phyloP scores from a whole-genome alignment of 2,113 vertebrate genomes.

The Rhinoderma darwinii region DNA sequence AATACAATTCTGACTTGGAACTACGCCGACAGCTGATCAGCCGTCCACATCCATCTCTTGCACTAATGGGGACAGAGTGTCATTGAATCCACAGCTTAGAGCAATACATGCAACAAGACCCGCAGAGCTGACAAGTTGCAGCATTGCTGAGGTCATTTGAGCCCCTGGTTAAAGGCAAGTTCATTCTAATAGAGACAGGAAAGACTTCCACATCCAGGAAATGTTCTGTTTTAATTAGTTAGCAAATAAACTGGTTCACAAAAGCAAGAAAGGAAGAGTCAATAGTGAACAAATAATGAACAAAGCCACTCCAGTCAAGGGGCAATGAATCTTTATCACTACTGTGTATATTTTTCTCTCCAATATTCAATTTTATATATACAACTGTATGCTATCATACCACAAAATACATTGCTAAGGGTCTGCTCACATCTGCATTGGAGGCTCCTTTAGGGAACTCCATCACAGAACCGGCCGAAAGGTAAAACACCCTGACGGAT shows the following conservation, averaged over 20 bases:
- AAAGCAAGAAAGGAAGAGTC: slow-evolving; percentile 4
- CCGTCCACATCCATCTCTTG: neutral
- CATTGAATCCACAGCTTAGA: neutral
- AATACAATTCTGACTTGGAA: neutral
- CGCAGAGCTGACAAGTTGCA: neutral
- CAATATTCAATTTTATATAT: neutral
- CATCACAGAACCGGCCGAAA: no score
- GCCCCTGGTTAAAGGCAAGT: neutral
- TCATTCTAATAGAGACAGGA: slow-evolving; percentile 12
- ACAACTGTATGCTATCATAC: no score
- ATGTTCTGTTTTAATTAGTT: slow-evolving; percentile 26
- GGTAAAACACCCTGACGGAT: no score
- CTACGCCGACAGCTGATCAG: neutral
- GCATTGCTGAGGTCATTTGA: neutral
- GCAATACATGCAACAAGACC: neutral
- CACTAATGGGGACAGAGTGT: slow-evolving; percentile 9
- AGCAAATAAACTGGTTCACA: slow-evolving; percentile 37
- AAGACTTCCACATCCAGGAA: slow-evolving; percentile 36
- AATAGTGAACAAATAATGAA: neutral
- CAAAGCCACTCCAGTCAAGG: neutral
- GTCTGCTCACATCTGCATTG: no score
- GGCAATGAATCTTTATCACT: neutral
- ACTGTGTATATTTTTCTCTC: no score
- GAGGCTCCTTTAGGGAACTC: no score
- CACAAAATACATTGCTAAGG: no score